These are phyloP conservation scores for Protonibea diacanthus DNA, from an alignment of 2,797 vertebrate genomes.

Conservation along the genomic window DNA sequence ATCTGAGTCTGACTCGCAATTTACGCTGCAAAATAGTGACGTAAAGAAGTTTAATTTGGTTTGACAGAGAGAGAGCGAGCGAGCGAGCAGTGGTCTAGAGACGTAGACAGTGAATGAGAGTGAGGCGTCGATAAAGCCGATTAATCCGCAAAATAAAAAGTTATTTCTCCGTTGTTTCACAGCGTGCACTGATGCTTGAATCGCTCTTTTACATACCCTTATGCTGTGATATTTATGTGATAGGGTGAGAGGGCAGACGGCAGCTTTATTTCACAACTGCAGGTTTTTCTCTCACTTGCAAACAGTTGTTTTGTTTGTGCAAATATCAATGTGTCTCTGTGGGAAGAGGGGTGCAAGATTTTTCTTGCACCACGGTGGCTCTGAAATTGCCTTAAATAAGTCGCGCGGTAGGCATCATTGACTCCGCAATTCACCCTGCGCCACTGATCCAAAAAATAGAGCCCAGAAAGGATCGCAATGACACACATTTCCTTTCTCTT, in stretches of 20 bases:
- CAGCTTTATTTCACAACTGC: conserved; percentile 4
- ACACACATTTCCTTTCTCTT: conserved; percentile 19
- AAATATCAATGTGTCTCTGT: conserved; percentile 2
- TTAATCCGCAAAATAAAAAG: too few species aligned
- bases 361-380: conserved; percentile 17
- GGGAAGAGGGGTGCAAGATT: conserved; percentile 19
- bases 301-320: conserved; percentile 5
- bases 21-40: too few species aligned
- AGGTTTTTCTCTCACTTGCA: background rate
- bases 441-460: conserved; percentile 49
- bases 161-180: too few species aligned
- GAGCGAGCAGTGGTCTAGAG: too few species aligned
- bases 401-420: conserved; percentile 36
- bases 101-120: too few species aligned
- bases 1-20: too few species aligned
- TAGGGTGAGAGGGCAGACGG: conserved; percentile 10
- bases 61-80: too few species aligned
- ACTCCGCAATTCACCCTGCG: conserved; percentile 40
- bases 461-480: conserved; percentile 36
- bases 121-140: too few species aligned
- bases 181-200: background rate
- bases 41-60: too few species aligned
- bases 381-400: conserved; percentile 59
- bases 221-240: background rate
- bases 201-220: background rate